These are phyloP conservation scores for Apotomis betuletana DNA, from an alignment of 2,888 invertebrate genomes.

Conservation along the genomic window DNA sequence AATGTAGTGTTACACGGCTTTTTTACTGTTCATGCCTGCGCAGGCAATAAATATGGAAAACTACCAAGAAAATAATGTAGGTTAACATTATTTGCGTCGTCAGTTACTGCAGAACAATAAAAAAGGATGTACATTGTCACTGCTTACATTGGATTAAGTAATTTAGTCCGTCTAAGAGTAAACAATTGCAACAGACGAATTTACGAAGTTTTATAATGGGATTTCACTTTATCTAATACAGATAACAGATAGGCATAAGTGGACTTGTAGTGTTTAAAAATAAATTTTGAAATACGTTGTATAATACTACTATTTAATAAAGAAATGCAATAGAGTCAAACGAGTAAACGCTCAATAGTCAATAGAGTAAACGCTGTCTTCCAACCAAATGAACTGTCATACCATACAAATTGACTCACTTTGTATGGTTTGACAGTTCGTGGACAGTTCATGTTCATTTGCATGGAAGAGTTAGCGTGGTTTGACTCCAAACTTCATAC, in stretches of 20 bases:
- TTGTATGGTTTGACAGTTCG: no score
- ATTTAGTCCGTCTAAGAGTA: constrained; percentile 13
- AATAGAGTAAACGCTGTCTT: no score
- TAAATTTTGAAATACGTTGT: no score
- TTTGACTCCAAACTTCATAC: no score
- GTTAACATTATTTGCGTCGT: constrained; percentile 24
- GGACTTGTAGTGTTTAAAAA: not conserved
- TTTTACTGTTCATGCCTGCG: not conserved
- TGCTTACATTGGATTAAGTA: constrained; percentile 22
- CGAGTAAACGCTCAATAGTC: no score
- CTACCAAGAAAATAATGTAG: constrained; percentile 14
- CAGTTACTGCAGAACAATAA: constrained; percentile 21
- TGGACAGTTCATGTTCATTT: no score
- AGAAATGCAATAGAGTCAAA: no score
- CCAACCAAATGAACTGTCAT: no score
- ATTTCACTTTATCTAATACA: constrained; percentile 4
- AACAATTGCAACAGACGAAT: constrained; percentile 16
- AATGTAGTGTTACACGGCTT: no score
- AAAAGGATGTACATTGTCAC: constrained; percentile 11
- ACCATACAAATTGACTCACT: no score
- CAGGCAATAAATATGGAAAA: constrained; percentile 13
- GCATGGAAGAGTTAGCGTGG: no score
- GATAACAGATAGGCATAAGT: not conserved
- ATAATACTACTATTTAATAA: no score
- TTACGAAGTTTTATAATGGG: constrained; percentile 13